Conservation (phyloP, 2,888 invertebrate genomes). For the Caenorhabditis becei region DNA sequence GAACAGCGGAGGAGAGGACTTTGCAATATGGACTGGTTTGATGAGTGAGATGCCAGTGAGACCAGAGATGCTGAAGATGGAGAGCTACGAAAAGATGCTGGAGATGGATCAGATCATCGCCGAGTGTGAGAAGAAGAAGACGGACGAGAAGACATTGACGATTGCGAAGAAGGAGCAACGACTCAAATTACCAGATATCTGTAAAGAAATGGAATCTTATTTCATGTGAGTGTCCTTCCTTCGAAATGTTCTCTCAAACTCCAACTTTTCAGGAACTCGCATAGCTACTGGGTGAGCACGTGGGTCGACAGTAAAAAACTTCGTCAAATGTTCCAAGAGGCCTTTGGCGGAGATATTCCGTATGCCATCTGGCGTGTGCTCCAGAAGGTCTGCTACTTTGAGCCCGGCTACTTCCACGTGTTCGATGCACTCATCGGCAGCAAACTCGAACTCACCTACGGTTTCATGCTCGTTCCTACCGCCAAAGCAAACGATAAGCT, state of each 20-base stretch:
- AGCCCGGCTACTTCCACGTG: conserved; percentile 30
- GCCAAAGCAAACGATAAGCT: too few relatives aligned
- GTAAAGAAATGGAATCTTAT: conserved; percentile 8
- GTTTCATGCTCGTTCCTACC: not conserved
- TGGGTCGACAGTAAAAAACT: conserved; percentile 12
- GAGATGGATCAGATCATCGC: conserved; percentile 1
- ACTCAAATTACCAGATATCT: conserved; percentile 13
- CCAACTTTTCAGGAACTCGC: not conserved
- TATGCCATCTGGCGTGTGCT: conserved; percentile 6
- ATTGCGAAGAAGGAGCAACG: not conserved
- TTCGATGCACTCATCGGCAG: conserved; percentile 34
- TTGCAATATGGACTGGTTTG: conserved; percentile 32
- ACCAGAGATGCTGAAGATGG: not conserved
- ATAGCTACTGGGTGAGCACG: not conserved
- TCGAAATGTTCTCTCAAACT: not conserved
- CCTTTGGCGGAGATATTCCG: conserved; percentile 15
- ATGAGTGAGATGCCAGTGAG: conserved; percentile 10
- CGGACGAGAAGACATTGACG: not conserved
- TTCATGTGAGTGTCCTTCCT: conserved; percentile 1
- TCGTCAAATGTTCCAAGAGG: conserved; percentile 15
- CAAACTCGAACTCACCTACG: conserved; percentile 23
- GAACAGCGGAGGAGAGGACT: not conserved
- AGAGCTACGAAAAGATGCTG: conserved; percentile 4
- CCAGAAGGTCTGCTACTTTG: conserved; percentile 22
- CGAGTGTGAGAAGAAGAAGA: not conserved